These are phyloP conservation scores for Thalpophila matura DNA, from an alignment of 2,888 invertebrate species.

Conservation along the genomic window DNA sequence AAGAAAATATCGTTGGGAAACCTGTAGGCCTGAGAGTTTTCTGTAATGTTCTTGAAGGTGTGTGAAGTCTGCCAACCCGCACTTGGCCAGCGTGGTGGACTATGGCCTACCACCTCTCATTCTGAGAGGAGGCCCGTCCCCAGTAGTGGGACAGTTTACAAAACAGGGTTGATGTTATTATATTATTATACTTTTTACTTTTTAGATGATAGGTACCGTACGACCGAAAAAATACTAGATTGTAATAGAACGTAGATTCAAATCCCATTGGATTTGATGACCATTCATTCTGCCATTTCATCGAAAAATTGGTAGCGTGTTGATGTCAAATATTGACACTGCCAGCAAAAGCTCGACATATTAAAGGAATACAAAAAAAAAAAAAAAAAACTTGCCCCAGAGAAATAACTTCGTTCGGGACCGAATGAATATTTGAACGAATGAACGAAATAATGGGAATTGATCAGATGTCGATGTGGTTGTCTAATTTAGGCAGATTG, in stretches of 20 bases:
- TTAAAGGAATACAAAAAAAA: constrained; percentile 26
- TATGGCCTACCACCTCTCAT: too few relatives aligned
- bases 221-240: constrained; percentile 6
- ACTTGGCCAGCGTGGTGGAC: too few relatives aligned
- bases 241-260: constrained; percentile 1
- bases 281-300: background rate
- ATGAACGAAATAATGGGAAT: constrained; percentile 42
- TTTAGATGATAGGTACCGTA: background rate
- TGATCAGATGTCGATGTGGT: constrained; percentile 46
- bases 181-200: background rate
- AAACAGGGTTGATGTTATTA: too few relatives aligned
- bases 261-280: background rate
- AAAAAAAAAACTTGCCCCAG: constrained; percentile 47
- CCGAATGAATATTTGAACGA: constrained; percentile 57
- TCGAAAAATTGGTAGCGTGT: background rate
- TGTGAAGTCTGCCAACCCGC: too few relatives aligned
- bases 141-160: too few relatives aligned
- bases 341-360: background rate
- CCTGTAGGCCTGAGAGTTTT: too few relatives aligned
- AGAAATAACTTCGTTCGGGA: constrained; percentile 48
- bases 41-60: too few relatives aligned
- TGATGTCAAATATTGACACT: constrained; percentile 36
- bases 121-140: too few relatives aligned
- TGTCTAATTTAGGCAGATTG: constrained; percentile 53
- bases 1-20: too few relatives aligned